phyloP scores from a whole-genome alignment of 2,888 invertebrate genomes.

The Lasioglossum oenotherae region DNA sequence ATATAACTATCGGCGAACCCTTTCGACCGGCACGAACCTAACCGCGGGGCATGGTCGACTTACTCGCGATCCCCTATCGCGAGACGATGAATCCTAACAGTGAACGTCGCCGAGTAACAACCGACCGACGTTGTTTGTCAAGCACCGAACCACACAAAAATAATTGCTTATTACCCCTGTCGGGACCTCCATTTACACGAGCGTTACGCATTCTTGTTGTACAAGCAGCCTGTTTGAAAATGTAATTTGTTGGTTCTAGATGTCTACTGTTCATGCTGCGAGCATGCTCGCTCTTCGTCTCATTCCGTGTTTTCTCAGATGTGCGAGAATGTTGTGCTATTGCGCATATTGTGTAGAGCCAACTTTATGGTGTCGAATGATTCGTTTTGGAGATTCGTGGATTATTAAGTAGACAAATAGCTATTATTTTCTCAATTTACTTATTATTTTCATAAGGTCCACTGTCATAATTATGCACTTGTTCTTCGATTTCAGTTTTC shows the following conservation, averaged over 20 bases:
- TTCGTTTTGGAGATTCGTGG: neutral
- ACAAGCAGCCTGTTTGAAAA: neutral
- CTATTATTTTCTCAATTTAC: neutral
- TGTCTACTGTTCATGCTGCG: neutral
- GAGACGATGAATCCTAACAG: constrained; percentile 54
- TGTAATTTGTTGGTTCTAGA: neutral
- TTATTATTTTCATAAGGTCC: neutral
- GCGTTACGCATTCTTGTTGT: neutral
- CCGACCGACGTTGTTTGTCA: constrained; percentile 28
- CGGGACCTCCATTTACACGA: neutral
- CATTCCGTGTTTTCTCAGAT: neutral
- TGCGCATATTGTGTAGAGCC: too few relatives aligned
- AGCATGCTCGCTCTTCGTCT: neutral
- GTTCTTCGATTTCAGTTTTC: neutral
- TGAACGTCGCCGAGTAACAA: constrained; percentile 50
- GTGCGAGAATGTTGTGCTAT: neutral
- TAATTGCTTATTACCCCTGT: constrained; percentile 42
- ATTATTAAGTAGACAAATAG: neutral
- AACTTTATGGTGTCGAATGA: neutral
- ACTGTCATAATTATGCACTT: neutral
- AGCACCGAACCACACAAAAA: constrained; percentile 15
- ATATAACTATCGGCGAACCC: constrained; percentile 54
- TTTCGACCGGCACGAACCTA: constrained; percentile 25
- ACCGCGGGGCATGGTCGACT: constrained; percentile 42
- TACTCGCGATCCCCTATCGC: constrained; percentile 41